Base-by-base conservation (phyloP, 2,113 vertebrate genomes). In the Neogobius melanostomus region DNA sequence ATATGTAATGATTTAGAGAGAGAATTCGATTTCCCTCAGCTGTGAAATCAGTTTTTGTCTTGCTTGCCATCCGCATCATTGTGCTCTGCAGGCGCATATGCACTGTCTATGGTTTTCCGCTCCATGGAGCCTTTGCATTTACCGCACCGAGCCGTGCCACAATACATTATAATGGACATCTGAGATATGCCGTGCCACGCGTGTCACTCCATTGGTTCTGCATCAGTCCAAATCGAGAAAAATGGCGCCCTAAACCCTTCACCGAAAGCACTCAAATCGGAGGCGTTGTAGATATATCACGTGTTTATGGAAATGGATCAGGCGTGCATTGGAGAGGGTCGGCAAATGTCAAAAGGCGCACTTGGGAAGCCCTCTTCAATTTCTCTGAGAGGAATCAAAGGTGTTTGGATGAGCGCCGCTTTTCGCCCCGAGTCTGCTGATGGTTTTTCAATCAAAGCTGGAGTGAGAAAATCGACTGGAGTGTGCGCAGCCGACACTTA, bases 11-110 rank as follows among this genome's bases (percentile, higher is more conserved):
- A 90, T 92, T 91, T 88, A 80, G 69, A 76, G 71, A 48, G 80
- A 87, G 82, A 88, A 90, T 91, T 91, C 87, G 87, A 92, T 92
- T 91, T 83, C 81, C 73, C 87, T 36, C 87, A 83, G 88, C 89
- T 90, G 88, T 91, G 87, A 91, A 92, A 91, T 91, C 87, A 83
- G 76, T 91, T 91, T 91, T 82, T 91, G 89, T 86, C 82, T 78
- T 64, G 57, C 78, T 87, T 77, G 82, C 87, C 83, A 80, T 85
- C 81, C 78, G 70, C 81, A 79, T 86, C 85, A 82, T 89, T 80
- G 75, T 74, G 45, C 83, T 70, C 68, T 80, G 81, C 64, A 66
- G 10, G 51, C 66, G 72, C 85, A 75, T 81, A 67, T 21, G 68
- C 47, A 59, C 70, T 60, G 72, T 71, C 49, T 12, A 28, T 48